These are phyloP conservation scores for Tragelaphus oryx DNA, from an alignment of 2,797 vertebrate species.

Conservation along the genomic window DNA sequence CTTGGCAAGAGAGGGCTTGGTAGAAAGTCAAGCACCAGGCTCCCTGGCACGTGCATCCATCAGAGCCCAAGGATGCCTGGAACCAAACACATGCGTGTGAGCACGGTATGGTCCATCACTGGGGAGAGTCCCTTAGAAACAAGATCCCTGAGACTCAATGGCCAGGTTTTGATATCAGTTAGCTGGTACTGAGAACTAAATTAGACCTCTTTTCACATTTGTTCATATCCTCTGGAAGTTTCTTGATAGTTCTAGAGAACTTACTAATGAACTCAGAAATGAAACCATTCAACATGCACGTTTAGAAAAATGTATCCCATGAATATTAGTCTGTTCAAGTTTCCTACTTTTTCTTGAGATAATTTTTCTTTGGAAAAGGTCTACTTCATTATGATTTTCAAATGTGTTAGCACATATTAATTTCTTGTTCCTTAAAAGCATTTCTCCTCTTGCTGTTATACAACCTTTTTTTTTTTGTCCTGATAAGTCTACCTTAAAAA, in stretches of 20 bases:
- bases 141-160: background rate
- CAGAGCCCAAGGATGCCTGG: background rate
- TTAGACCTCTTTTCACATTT: background rate
- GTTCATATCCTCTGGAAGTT: background rate
- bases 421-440: background rate
- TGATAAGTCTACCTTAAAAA: background rate
- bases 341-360: background rate
- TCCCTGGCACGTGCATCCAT: background rate
- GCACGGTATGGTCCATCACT: background rate
- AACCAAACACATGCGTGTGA: background rate
- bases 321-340: background rate
- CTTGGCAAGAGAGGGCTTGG: background rate
- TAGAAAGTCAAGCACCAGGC: background rate
- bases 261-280: background rate
- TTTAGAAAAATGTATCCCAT: background rate
- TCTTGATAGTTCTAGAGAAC: background rate
- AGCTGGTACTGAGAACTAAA: background rate
- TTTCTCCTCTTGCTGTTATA: background rate
- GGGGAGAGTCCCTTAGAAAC: background rate
- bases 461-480: background rate
- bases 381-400: background rate
- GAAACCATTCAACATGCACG: background rate
- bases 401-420: background rate
- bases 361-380: background rate
- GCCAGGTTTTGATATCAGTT: background rate